A percentile compares a stretch with the other conserved stretches of the same genome.
These are phyloP conservation scores for Thecocarcelia acutangulata DNA, from an alignment of 2,888 invertebrate genomes.

Conservation along the genomic window DNA sequence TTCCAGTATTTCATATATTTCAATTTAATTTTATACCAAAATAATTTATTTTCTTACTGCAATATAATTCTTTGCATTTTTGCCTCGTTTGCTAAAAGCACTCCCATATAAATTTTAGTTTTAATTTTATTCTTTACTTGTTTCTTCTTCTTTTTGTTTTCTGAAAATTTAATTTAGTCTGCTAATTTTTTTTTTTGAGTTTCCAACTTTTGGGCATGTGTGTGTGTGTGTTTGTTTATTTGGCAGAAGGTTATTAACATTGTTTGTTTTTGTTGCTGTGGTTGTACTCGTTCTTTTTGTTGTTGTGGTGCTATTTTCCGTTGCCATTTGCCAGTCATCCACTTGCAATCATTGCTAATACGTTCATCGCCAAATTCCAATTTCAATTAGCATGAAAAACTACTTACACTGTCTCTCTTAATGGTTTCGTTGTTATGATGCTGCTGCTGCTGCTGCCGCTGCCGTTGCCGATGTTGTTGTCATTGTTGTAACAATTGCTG, in stretches of 20 bases:
- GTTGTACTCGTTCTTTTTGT: background rate
- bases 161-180: conserved; percentile 42
- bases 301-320: conserved; percentile 16
- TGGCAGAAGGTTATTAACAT: conserved; percentile 59
- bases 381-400: conserved; percentile 69
- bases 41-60: too few relatives aligned
- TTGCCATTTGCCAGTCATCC: conserved; percentile 40
- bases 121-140: conserved; percentile 24
- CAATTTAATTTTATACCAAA: too few relatives aligned
- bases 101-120: conserved; percentile 20
- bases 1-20: too few relatives aligned
- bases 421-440: conserved; percentile 38
- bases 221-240: conserved; percentile 18
- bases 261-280: conserved; percentile 14
- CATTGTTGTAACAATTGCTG: conserved; percentile 17
- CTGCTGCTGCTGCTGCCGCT: conserved; percentile 18
- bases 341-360: conserved; percentile 41
- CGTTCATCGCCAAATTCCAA: conserved; percentile 69
- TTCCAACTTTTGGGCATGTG: background rate
- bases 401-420: conserved; percentile 57
- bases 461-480: too few relatives aligned
- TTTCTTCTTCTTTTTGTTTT: conserved; percentile 1
- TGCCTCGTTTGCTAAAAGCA: background rate
- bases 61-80: background rate
- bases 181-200: background rate